Percentiles rank a stretch among this genome's conserved stretches.
Conservation (phyloP, 2,888 invertebrate genomes). For the Rhagophthalmus giganteus region DNA sequence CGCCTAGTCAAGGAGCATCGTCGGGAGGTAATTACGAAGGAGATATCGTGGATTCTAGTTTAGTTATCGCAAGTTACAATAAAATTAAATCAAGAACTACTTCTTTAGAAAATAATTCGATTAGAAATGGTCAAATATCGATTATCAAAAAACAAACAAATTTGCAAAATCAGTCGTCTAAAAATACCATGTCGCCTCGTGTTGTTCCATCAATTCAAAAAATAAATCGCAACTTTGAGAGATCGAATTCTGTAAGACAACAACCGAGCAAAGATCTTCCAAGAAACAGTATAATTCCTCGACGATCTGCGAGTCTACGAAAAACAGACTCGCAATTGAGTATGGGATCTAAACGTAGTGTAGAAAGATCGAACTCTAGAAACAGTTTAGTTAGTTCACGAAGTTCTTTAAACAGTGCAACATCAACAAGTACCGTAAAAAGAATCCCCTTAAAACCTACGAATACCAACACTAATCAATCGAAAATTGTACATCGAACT, state of each 20-base stretch:
- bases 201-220: slow-evolving; percentile 43
- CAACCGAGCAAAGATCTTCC: slow-evolving; percentile 30
- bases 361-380: slow-evolving; percentile 76
- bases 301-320: slow-evolving; percentile 51
- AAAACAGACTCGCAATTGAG: slow-evolving; percentile 50
- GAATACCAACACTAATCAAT: slow-evolving; percentile 44
- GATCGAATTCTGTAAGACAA: slow-evolving; percentile 43
- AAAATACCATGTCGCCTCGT: slow-evolving; percentile 11
- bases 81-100: slow-evolving; percentile 18
- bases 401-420: slow-evolving; percentile 81
- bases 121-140: slow-evolving; percentile 14
- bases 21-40: slow-evolving; percentile 64
- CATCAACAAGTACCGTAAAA: slow-evolving; percentile 76
- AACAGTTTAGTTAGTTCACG: slow-evolving; percentile 81
- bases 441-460: slow-evolving; percentile 60
- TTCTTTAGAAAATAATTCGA: slow-evolving; percentile 29
- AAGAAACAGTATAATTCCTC: slow-evolving; percentile 50
- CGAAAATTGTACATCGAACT: slow-evolving; percentile 33
- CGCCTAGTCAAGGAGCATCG: slow-evolving; percentile 82
- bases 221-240: slow-evolving; percentile 42
- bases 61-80: slow-evolving; percentile 40
- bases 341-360: slow-evolving; percentile 56
- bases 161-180: slow-evolving; percentile 1
- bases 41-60: slow-evolving; percentile 53
- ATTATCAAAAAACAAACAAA: slow-evolving; percentile 3